These are phyloP conservation scores for Hymenochirus boettgeri DNA, from an alignment of 2,113 vertebrate genomes.

Conservation along the genomic window DNA sequence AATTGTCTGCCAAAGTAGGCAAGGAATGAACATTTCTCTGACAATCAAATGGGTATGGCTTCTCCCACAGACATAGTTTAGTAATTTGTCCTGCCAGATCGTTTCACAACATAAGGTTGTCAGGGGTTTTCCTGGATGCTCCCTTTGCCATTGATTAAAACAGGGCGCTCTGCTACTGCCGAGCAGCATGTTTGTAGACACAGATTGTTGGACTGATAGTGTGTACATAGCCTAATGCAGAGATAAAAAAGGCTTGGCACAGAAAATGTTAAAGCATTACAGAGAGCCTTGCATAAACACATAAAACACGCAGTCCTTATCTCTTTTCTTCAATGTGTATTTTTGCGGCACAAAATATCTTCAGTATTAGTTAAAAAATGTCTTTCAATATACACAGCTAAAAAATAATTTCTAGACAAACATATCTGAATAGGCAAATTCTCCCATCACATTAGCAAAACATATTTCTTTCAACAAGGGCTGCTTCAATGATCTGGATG, in stretches of 20 bases:
- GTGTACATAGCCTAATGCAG: neutral
- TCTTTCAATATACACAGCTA: conserved; percentile 10
- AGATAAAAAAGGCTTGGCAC: neutral
- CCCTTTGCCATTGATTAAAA: too few species aligned
- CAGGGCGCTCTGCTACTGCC: too few species aligned
- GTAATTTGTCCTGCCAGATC: too few species aligned
- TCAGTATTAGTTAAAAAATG: conserved; percentile 34
- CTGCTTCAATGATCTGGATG: conserved; percentile 70
- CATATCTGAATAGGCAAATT: conserved; percentile 55
- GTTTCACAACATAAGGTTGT: too few species aligned
- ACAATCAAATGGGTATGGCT: too few species aligned
- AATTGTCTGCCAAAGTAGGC: too few species aligned
- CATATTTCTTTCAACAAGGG: conserved; percentile 63
- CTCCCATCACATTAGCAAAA: conserved; percentile 54
- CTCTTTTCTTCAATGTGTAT: conserved; percentile 55
- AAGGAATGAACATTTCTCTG: too few species aligned
- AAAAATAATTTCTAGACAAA: conserved; percentile 27
- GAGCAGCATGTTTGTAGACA: too few species aligned
- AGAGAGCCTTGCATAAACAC: neutral
- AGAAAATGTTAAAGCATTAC: neutral
- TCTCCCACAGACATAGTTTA: too few species aligned
- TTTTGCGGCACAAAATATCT: conserved; percentile 47
- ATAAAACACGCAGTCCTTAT: conserved; percentile 35
- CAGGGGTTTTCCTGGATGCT: too few species aligned
- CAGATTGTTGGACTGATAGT: too few species aligned